Evolutionary conservation across 2,797 vertebrate genomes (phyloP).

Genomic region (Euphonia xanthogaster): DNA sequence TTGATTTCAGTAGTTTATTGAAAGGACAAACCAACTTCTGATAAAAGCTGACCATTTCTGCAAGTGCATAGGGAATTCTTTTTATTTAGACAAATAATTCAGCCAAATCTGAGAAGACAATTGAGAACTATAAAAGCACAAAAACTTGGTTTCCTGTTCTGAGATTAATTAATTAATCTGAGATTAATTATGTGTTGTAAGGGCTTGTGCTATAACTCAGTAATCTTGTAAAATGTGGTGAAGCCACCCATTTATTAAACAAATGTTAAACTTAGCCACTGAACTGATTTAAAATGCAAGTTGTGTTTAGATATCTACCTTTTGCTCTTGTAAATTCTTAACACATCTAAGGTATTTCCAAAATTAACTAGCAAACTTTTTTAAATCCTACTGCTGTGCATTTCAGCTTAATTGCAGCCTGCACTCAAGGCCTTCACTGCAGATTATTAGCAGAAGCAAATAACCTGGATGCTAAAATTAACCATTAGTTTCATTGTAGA

Average conservation of each 20-base stretch:
- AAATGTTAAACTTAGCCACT: not conserved
- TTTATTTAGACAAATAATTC: conserved; percentile 2
- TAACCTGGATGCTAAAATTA: not conserved
- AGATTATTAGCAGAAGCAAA: not conserved
- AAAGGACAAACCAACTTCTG: conserved; percentile 29
- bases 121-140: not conserved
- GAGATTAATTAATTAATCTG: not conserved
- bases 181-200: not conserved
- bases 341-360: not conserved
- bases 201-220: not conserved
- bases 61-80: not conserved
- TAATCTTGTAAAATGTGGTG: not conserved
- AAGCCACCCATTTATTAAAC: not conserved
- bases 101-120: not conserved
- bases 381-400: not conserved
- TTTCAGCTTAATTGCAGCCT: not conserved
- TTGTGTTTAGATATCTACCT: not conserved
- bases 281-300: not conserved
- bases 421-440: not conserved
- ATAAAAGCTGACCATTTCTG: conserved; percentile 12
- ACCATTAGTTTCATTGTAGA: not conserved
- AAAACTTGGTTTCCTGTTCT: not conserved
- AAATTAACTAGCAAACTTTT: not conserved
- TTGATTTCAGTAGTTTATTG: conserved; percentile 25
- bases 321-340: not conserved